Conservation (phyloP, 2,113 vertebrate species). For the Poecile atricapillus region DNA sequence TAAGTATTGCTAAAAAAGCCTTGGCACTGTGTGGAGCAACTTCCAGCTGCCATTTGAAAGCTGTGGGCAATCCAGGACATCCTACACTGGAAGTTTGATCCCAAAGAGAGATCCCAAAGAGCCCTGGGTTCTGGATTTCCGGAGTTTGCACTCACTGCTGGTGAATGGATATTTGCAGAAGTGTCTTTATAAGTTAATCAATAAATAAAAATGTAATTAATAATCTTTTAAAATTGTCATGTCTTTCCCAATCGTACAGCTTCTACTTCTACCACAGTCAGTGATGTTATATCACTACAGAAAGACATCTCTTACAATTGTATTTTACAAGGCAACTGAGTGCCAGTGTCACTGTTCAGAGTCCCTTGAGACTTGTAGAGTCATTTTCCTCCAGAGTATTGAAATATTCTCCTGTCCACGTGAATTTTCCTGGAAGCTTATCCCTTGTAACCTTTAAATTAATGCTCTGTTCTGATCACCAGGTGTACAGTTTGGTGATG, state of each 20-base stretch:
- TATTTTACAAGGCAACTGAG: neutral
- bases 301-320: neutral
- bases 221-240: neutral
- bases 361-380: neutral
- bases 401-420: neutral
- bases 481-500: neutral
- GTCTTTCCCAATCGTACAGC: neutral
- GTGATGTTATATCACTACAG: neutral
- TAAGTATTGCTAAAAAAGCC: neutral
- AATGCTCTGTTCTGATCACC: neutral
- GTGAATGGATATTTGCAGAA: neutral
- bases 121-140: neutral
- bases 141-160: neutral
- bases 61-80: neutral
- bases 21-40: neutral
- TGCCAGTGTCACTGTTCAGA: neutral
- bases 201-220: neutral
- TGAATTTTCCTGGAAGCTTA: neutral
- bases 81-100: fast-evolving
- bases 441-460: neutral
- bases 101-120: neutral
- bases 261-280: neutral
- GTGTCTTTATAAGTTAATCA: neutral
- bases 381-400: neutral
- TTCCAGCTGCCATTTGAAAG: neutral